Base-by-base conservation (phyloP, 2,113 vertebrate genomes). In the Rhinoderma darwinii region DNA sequence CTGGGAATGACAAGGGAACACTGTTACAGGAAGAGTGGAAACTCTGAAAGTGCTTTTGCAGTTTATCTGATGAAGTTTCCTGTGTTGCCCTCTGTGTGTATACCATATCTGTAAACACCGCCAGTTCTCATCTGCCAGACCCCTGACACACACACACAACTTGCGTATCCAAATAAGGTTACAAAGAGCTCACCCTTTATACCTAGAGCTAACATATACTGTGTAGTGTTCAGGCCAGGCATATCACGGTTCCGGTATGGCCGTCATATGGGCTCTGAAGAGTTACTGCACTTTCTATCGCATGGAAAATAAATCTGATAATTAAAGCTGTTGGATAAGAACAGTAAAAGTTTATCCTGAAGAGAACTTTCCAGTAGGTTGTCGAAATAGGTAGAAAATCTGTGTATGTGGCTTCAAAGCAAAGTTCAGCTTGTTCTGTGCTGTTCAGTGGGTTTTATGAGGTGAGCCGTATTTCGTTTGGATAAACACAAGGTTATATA, bases 41-140 rank as follows among this genome's bases (percentile, higher is more conserved):
- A 87, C 17, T 87, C 66, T 81, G 77, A 43, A 82, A 30, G 77
- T 39, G 85, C 54, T 82, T 73, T 44, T 30, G 66, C 51, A 39
- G 85, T 81, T 87, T 87, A 87, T 87, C 85, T 82, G 85, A 87
- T 87, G 77, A 72, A 87, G 77, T 61, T 77, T 66, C 37, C 39
- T 72, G 7, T 68, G 44, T 68, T 86, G 44, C 37, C 84, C 76
- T 86, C 44, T 54, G 54, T 61, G 77, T 87, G 85, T 81, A 87
- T 87, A 87, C 85, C 47, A 81, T 82, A 81, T 37, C 35, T 82
- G 85, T 87, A 87, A 87, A 87, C 77, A 81, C 61, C 59, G 44
- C 59, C 76, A 37, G 85, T 22, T 73, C 85, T 82, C 77, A 43
- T 59, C 66, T 74, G 77, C 77, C 77, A 82, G 77, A 73, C 85